Evolutionary conservation across 2,888 invertebrate species (phyloP).

Genomic region (Cephalotes varians): DNA sequence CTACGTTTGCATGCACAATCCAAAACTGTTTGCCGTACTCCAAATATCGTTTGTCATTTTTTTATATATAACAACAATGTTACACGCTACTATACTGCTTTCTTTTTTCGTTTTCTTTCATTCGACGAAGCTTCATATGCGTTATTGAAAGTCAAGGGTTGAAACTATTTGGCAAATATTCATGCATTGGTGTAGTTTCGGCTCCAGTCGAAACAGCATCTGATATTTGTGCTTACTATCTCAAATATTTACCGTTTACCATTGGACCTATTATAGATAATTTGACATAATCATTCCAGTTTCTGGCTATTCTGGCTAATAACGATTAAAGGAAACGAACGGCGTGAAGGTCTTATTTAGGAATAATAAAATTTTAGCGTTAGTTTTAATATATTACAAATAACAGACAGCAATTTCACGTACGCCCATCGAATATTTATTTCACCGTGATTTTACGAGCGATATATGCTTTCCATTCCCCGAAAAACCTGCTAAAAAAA

Average conservation of each 20-base stretch:
- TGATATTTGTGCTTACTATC: not conserved
- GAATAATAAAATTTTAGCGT: conserved; percentile 19
- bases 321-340: conserved; percentile 7
- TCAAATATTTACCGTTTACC: conserved; percentile 17
- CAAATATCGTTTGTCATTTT: not conserved
- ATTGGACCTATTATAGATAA: not conserved
- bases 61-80: not conserved
- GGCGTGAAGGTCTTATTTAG: not conserved
- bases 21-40: not conserved
- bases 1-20: conserved; percentile 1
- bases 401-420: conserved; percentile 22
- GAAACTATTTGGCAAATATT: not conserved
- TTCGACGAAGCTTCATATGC: not conserved
- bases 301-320: not conserved
- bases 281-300: conserved; percentile 1
- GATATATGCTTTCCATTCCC: conserved; percentile 18
- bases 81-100: not conserved
- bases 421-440: conserved; percentile 31
- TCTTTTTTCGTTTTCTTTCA: not conserved
- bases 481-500: conserved; percentile 29
- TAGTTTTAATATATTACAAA: conserved; percentile 16
- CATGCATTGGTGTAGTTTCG: not conserved
- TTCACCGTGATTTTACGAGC: conserved; percentile 26
- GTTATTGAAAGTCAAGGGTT: not conserved
- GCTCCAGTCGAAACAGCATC: not conserved